phyloP scores from a whole-genome alignment of 2,888 invertebrate species.

The Prosapia bicincta region DNA sequence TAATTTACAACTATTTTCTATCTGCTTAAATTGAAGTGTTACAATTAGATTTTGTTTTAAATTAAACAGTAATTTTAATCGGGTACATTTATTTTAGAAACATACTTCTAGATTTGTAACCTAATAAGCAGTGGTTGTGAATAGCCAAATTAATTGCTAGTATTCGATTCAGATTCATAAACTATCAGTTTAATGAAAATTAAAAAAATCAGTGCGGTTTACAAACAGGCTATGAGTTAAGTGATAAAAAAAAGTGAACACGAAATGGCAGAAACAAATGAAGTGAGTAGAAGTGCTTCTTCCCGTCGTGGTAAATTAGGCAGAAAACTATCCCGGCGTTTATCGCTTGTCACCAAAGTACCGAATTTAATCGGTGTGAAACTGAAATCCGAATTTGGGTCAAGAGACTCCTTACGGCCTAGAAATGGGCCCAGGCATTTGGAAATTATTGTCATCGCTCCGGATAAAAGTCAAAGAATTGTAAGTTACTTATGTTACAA shows the following conservation, averaged over 20 bases:
- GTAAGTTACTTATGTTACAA: slow-evolving; percentile 47
- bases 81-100: too few relatives aligned
- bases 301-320: slow-evolving; percentile 51
- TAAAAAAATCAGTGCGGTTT: too few relatives aligned
- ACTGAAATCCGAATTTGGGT: slow-evolving; percentile 34
- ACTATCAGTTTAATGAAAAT: too few relatives aligned
- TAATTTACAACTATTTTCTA: too few relatives aligned
- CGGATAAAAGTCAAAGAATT: slow-evolving; percentile 62
- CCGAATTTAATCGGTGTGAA: slow-evolving; percentile 52
- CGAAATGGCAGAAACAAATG: not conserved
- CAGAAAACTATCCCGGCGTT: slow-evolving; percentile 56
- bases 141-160: too few relatives aligned
- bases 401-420: slow-evolving; percentile 29
- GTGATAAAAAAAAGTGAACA: not conserved
- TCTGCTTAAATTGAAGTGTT: too few relatives aligned
- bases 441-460: slow-evolving; percentile 60
- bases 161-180: too few relatives aligned
- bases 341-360: slow-evolving; percentile 56
- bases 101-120: too few relatives aligned
- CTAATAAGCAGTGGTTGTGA: too few relatives aligned
- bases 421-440: slow-evolving; percentile 14
- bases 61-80: too few relatives aligned
- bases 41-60: too few relatives aligned
- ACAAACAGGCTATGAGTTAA: not conserved
- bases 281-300: not conserved